Base-by-base conservation (phyloP, 2,888 invertebrate genomes). In the Drosophila monieri region DNA sequence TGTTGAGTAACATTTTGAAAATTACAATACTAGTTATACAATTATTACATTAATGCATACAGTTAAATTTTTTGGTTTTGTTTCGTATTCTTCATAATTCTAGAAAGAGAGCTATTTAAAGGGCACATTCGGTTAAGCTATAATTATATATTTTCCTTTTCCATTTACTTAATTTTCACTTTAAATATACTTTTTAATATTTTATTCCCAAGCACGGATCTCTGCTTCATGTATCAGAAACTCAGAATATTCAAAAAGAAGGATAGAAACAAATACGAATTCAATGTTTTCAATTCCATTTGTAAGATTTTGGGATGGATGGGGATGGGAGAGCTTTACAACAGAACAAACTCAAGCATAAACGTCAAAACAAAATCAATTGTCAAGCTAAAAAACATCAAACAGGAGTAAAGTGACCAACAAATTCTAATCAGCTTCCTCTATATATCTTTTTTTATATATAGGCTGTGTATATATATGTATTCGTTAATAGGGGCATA, bases 81-180 rank as follows among this genome's bases (percentile, higher is more conserved):
- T 74, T 61, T 75, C 44, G n/a, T 64, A 57, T 62, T 65, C 58
- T 56, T 76, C 74, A 85, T 89, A 81, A 85, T 86, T 87, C 88
- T 90, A 90, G 88, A 91, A 90, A 91, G 90, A 91, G 90, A 91
- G 90, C 89, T 91, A 90, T 90, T 85, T 90, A 91, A 90, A 92
- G 91, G 91, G 91, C 91, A 92, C 91, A 91, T 91, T 91, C 90
- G 91, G 91, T 92, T 92, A 92, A 92, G 91, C 91, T 91, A 90
- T 90, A 89, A 83, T 83, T 81, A 88, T 84, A 56, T 73, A 60
- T 73, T 58, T 78, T 71, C 55, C 53, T 65, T 27, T 55, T 59
- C 51, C 57, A 60, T 55, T 59, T 61, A 56, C 58, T 67, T 56
- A 62, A 39, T 47, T 43, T 49, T 59, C 60, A 35, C 46, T 58